Evolutionary conservation across 2,113 vertebrate species (phyloP).

Genomic region (Corythornis vintsioides): DNA sequence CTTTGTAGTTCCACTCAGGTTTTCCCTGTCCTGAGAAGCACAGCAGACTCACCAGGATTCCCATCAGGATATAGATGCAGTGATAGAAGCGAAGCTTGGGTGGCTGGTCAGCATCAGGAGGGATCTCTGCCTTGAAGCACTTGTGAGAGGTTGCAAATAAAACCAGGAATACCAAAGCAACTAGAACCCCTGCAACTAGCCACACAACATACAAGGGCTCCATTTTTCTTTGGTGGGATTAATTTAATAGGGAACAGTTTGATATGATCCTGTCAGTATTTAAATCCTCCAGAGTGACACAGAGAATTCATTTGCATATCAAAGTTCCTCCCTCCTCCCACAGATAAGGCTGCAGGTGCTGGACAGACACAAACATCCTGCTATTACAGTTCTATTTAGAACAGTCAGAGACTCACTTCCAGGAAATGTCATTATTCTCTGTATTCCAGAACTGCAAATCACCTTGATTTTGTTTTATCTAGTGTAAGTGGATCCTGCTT

Average conservation of each 20-base stretch:
- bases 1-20: neutral
- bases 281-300: neutral
- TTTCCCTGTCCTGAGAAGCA: neutral
- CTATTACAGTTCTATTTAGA: neutral
- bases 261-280: neutral
- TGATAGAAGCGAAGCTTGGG: neutral
- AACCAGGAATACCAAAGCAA: neutral
- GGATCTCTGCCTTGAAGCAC: slow-evolving; percentile 13
- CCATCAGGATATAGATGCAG: neutral
- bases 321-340: neutral
- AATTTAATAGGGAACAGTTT: neutral
- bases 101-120: slow-evolving; percentile 29
- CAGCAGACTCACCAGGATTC: slow-evolving; percentile 39
- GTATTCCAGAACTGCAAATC: neutral
- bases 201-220: neutral
- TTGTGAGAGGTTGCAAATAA: neutral
- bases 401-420: neutral
- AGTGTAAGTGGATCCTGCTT: neutral
- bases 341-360: neutral
- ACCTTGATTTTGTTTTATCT: neutral
- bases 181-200: neutral
- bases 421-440: neutral
- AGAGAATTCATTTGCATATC: neutral
- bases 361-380: neutral
- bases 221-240: neutral